Conservation (phyloP, 1,140 invertebrate genomes). For the Heliconius congener region DNA sequence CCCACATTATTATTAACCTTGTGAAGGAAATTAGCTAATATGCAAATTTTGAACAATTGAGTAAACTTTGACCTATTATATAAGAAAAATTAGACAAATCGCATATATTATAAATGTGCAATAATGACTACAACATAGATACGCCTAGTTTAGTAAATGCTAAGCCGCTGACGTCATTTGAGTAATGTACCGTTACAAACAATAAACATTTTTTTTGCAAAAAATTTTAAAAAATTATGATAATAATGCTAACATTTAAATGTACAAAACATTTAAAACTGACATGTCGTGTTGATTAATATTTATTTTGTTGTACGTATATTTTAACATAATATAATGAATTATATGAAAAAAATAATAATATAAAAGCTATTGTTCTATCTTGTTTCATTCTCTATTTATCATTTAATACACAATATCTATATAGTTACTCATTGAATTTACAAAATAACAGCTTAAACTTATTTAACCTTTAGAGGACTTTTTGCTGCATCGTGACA, state of each 20-base stretch:
- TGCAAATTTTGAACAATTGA: constrained; percentile 44
- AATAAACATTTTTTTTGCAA: not conserved
- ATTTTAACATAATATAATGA: no score
- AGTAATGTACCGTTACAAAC: not conserved
- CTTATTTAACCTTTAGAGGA: not conserved
- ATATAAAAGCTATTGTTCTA: not conserved
- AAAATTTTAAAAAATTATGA: not conserved
- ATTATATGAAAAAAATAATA: no score
- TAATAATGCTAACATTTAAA: no score
- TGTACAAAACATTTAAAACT: not conserved
- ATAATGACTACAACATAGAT: not conserved
- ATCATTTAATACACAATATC: not conserved
- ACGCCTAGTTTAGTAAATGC: not conserved
- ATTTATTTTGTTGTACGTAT: no score
- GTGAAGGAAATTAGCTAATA: constrained; percentile 38
- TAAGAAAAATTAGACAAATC: constrained; percentile 36
- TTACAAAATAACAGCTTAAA: no score
- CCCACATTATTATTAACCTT: constrained; percentile 41
- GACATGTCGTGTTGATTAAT: no score
- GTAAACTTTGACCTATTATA: constrained; percentile 48
- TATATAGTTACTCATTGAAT: not conserved
- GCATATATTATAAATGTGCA: constrained; percentile 14
- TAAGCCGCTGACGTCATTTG: not conserved
- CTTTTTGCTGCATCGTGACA: not conserved
- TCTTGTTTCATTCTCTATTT: not conserved